A percentile compares a stretch with the other conserved stretches of the same genome.
phyloP scores from a whole-genome alignment of 2,797 vertebrate species.

The Ara ararauna region DNA sequence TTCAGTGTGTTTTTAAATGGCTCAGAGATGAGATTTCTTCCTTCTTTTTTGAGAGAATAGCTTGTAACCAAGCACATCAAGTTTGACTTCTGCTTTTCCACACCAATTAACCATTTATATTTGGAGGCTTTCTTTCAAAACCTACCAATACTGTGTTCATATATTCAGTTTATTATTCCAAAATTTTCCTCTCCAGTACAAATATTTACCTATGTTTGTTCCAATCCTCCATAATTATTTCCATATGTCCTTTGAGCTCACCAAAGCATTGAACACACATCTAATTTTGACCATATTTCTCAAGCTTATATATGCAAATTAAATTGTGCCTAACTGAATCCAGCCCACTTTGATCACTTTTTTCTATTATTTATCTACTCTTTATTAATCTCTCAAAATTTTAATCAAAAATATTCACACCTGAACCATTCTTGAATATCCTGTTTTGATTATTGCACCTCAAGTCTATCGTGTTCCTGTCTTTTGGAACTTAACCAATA shows the following conservation, averaged over 20 bases:
- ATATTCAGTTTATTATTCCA: not conserved
- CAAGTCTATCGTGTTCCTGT: not conserved
- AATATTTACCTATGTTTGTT: not conserved
- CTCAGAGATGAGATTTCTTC: not conserved
- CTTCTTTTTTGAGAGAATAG: not conserved
- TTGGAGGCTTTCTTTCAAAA: not conserved
- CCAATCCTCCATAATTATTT: not conserved
- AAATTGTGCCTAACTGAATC: not conserved
- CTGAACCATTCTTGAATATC: not conserved
- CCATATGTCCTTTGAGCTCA: not conserved
- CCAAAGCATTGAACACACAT: not conserved
- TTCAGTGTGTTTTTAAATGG: not conserved
- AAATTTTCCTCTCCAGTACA: not conserved
- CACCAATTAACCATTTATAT: not conserved
- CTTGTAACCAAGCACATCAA: not conserved
- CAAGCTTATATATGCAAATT: not conserved
- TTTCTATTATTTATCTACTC: not conserved
- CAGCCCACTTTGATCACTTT: not conserved
- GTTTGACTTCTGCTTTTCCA: not conserved
- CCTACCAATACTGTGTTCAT: not conserved
- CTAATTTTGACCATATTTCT: not conserved
- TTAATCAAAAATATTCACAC: not conserved
- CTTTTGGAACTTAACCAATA: not conserved
- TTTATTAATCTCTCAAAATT: not conserved
- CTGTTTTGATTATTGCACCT: not conserved